Evolutionary conservation across 2,113 vertebrate species (phyloP), one percentile per base, ranked within the genome.

Genomic region (Orycteropus afer): DNA sequence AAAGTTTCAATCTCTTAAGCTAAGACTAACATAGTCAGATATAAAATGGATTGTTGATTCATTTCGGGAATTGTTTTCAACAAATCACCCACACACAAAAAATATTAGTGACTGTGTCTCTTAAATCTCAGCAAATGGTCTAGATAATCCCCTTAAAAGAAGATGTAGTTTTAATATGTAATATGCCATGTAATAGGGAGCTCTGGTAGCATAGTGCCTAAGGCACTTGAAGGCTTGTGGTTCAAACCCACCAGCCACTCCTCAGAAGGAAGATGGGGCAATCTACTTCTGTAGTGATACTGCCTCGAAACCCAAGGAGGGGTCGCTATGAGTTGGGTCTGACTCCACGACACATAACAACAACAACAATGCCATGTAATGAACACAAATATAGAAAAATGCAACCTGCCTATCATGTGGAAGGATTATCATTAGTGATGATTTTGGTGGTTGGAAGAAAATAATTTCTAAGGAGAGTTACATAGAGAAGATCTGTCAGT

Each of bases 1-100:
- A 92, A 86, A 92, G 51, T 47, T 40, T 92, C 29, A 63, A 6
- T 51, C 32, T 93, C 45, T 86, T 73, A 85, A 94, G 83, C 13
- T n/a, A 61, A 96, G 74, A 32, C 14, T 49, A 90, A 87, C 45
- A 51, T 13, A 37, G 49, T 74, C 40, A 37, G 27, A 17, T 74
- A 5, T 69, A 42, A 61, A 94, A 88, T 90, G 15, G n/a, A 57
- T 12, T 63, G 42, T 5, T 83, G 67, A 73, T 51, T 51, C 49
- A 84, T 71, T 53, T 76, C 42, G 57, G 67, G 20, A 45, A 92
- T 81, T 14, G 15, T 45, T 80, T 71, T 78, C 57, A 90, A 67
- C 40, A 87, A 85, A 37, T 73, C n/a, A 57, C 11, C 63, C 82
- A 88, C n/a, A 83, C 32, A 57, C 22, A 65, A 61, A 79, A 89